Base-by-base conservation (phyloP, 2,797 vertebrate genomes). In the Hyperoplus immaculatus region DNA sequence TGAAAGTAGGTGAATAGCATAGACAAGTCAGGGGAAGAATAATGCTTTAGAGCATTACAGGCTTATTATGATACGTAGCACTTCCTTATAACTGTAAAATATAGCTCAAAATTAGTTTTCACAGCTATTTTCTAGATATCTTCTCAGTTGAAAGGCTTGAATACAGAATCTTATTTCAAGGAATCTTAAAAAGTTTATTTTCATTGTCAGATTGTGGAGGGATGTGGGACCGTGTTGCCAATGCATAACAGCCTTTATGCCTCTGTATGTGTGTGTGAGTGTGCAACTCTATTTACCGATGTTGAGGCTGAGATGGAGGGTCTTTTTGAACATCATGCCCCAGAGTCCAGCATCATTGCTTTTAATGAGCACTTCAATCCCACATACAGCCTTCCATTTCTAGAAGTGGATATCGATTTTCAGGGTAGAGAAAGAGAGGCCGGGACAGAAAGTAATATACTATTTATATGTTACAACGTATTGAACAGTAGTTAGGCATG, bases 371-470 rank as follows among this genome's bases (percentile, higher is more conserved):
- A 81, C 79, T 84, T 88, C 54, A 81, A 46, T 74, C 42, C 56
- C 29, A 41, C 15, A 50, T 64, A 61, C 58, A 29, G 29, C 29
- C 49, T 73, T 75, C 75, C 59, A 83, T 85, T 86, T 85, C 80
- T 50, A 77, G 72, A 89, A 88, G 90, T 88, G 75, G 69, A 81
- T 89, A 89, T 92, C 1, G 65, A 93, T 88, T 85, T 29, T 75
- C 54, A 74, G 68, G 54, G 51, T 49, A 9, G 54, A 53, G 57
- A 56, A 42, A 46, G 49, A 65, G 29, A 73, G 38, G 36, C 45
- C 62, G 43, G 42, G n/a, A 76, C 47, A 45, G 45, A 18, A 58
- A 69, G 56, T 66, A 81, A 86, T 84, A 18, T 14, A 47, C 45
- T 21, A 45, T 49, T 68, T 13, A 46, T 45, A 61, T 60, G 61